Conservation (phyloP, 2,888 invertebrate species). For the Phyllotreta striolata region DNA sequence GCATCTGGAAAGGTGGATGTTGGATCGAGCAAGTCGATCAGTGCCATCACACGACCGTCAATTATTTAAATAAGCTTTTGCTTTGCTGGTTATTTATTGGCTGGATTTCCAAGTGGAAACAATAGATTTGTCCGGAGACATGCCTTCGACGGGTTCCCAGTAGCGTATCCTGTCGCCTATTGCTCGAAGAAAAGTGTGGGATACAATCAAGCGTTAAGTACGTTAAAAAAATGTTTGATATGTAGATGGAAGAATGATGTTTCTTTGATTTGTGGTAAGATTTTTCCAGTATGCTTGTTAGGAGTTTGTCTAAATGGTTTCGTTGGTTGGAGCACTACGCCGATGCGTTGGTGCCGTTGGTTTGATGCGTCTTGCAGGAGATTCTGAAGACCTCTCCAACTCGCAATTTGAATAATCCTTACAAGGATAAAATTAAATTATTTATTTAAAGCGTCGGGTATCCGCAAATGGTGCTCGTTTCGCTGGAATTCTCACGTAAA, state of each 20-base stretch:
- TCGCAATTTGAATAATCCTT: constrained; percentile 42
- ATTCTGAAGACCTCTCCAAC: constrained; percentile 8
- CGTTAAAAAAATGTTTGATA: too few species aligned
- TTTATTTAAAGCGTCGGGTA: constrained; percentile 35
- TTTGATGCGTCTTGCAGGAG: constrained; percentile 9
- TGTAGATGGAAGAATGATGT: too few species aligned
- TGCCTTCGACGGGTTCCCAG: constrained; percentile 52
- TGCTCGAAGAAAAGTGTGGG: too few species aligned
- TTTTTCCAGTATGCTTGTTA: background rate
- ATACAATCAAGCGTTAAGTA: too few species aligned
- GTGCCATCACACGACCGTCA: constrained; percentile 53
- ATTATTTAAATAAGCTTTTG: constrained; percentile 55
- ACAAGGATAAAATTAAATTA: constrained; percentile 45
- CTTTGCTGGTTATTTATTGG: constrained; percentile 56
- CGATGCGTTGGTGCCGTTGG: background rate
- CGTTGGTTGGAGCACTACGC: background rate
- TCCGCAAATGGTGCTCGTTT: constrained; percentile 34
- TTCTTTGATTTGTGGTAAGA: too few species aligned
- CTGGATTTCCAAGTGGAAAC: constrained; percentile 56
- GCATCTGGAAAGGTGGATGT: constrained; percentile 18
- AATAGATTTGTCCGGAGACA: constrained; percentile 60
- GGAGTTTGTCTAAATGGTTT: too few species aligned
- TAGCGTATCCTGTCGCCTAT: too few species aligned
- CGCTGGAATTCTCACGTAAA: constrained; percentile 11
- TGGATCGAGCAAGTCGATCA: constrained; percentile 36